Conservation (phyloP, 2,797 vertebrate genomes). For the Artibeus lituratus region DNA sequence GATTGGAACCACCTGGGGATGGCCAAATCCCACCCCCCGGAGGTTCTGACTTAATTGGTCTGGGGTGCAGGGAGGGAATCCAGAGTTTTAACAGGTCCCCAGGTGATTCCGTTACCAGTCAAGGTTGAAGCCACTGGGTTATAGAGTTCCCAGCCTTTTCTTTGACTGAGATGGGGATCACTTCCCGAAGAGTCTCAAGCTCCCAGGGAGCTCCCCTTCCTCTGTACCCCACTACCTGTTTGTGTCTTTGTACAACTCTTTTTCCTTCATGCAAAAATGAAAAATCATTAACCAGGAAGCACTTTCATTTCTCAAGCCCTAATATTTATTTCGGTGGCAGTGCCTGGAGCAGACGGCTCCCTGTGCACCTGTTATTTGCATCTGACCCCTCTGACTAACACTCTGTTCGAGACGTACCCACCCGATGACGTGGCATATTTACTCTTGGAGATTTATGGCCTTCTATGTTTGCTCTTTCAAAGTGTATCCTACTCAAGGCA, state of each 20-base stretch:
- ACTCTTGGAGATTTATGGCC: neutral
- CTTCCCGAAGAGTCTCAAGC: neutral
- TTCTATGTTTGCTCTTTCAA: neutral
- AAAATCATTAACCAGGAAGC: conserved; percentile 4
- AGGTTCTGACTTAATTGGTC: neutral
- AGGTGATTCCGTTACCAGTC: neutral
- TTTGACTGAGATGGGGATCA: neutral
- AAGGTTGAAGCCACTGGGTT: neutral
- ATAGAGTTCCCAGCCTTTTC: neutral
- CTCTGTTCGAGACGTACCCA: neutral
- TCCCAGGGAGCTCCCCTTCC: neutral
- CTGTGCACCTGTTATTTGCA: neutral
- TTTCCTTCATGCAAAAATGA: conserved; percentile 6
- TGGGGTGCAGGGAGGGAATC: neutral
- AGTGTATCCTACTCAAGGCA: neutral
- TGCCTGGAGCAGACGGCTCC: neutral
- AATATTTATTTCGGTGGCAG: conserved; percentile 29
- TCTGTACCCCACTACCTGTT: neutral
- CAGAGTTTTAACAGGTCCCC: neutral
- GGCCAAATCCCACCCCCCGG: neutral
- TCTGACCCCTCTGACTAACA: neutral
- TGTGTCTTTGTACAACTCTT: neutral
- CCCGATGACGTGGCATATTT: neutral
- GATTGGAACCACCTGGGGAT: neutral
- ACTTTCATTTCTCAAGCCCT: neutral